phyloP scores from a whole-genome alignment of 2,113 vertebrate genomes.

The Noctilio leporinus region DNA sequence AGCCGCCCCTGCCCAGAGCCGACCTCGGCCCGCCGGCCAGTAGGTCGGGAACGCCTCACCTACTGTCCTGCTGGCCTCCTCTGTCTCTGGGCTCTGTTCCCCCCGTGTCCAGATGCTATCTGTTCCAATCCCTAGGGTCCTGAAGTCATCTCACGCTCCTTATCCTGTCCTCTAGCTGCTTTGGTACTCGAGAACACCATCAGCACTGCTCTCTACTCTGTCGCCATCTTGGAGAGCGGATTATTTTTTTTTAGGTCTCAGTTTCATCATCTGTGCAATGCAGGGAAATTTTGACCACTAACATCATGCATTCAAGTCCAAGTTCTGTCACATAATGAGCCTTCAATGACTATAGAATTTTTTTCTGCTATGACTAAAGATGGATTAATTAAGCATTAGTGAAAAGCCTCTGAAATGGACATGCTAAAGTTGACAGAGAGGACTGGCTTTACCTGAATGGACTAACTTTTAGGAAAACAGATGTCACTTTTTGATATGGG shows the following conservation, averaged over 20 bases:
- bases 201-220: too few species aligned
- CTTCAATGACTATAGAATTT: not conserved
- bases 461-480: not conserved
- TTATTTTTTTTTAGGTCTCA: not conserved
- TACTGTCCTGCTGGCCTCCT: too few species aligned
- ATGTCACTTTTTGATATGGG: not conserved
- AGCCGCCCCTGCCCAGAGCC: too few species aligned
- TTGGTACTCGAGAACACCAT: too few species aligned
- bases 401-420: not conserved
- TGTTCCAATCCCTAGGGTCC: too few species aligned
- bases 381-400: not conserved
- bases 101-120: too few species aligned
- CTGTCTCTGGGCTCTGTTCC: too few species aligned
- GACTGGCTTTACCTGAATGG: not conserved
- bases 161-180: too few species aligned
- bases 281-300: not conserved
- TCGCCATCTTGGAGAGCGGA: too few species aligned
- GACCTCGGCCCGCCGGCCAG: too few species aligned
- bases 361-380: not conserved
- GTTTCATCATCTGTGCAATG: not conserved
- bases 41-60: too few species aligned
- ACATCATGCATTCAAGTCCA: not conserved
- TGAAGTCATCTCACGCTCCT: too few species aligned
- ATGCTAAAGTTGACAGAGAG: not conserved
- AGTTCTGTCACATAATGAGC: not conserved